Evolutionary conservation across 2,888 invertebrate species (phyloP), one percentile per base, ranked within the genome.

Genomic region (Lepeophtheirus nordmannii): DNA sequence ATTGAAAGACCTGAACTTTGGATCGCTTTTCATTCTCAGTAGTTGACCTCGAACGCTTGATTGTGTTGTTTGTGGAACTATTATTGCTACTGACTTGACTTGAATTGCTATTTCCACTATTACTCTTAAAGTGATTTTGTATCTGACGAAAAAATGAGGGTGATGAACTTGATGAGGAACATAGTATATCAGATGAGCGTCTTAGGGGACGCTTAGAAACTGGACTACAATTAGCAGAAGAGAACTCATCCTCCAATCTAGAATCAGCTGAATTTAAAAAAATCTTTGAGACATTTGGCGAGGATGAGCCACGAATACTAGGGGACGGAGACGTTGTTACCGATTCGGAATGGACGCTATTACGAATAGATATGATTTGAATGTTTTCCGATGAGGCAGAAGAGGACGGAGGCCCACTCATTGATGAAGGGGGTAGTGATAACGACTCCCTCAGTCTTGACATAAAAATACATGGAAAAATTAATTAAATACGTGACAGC

Each of bases 1-100:
- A 37, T 22, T 60, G 60, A 38, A 60, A 60, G 14, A 60, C 60
- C 30, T 60, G 60, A 17, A 60, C 60, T 38, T 60, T 60, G 23
- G 60, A 23, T 38, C 60, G 30, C 17, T 14, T 2, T 60, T 60
- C 60, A 37, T 60, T 60, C 37, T 60, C 60, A 14, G 60, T 23
- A 37, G 60, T 60, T 7, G 60, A 60, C 30, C 60, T 22, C 10
- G 60, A 60, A 1, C 60, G 60, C 30, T 60, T 60, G 23, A 60
- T 60, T 23, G 60, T 38, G 60, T 60, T 60, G 30, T 30, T 30
- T 30, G 30, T 30, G 7, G 30, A 30, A 60, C 60, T 60, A 30
- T 23, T 60, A 46, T 17, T 46, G 17, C 53, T 46, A 46, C 53
- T 46, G 30, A 30, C 30, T 30, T 30, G 30, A 30, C 30, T 30